A percentile compares a stretch with the other conserved stretches of the same genome.
phyloP scores from a whole-genome alignment of 92 coral and sea anemone genomes.

The Bergia puertoricense region DNA sequence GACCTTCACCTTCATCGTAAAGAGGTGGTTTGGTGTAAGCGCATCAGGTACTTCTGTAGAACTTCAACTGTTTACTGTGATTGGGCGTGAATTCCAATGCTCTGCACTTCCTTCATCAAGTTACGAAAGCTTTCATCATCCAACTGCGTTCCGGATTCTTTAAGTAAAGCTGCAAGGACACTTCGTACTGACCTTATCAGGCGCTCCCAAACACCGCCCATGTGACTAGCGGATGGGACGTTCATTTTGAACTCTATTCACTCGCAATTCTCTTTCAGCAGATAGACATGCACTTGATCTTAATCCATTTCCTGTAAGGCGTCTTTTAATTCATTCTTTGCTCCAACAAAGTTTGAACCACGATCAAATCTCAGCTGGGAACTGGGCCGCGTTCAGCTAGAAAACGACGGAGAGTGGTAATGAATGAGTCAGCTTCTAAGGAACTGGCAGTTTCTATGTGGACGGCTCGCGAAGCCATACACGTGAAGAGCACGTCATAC shows the following conservation, averaged over 20 bases:
- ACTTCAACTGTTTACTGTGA: constrained; percentile 26
- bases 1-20: constrained; percentile 48
- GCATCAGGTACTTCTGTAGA: constrained; percentile 41
- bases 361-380: constrained; percentile 49
- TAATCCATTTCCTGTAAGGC: constrained; percentile 45
- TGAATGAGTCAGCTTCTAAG: constrained; percentile 50
- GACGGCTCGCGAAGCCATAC: constrained; percentile 51
- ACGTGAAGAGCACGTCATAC: constrained; percentile 56
- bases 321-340: constrained; percentile 33
- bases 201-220: constrained; percentile 18
- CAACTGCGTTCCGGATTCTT: constrained; percentile 1
- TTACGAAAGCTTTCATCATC: not conserved
- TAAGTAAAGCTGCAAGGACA: not conserved
- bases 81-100: constrained; percentile 16
- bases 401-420: constrained; percentile 55
- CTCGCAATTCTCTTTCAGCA: constrained; percentile 48
- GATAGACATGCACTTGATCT: not conserved
- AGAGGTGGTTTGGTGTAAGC: no score
- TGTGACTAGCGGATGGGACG: not conserved
- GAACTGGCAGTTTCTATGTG: constrained; percentile 46
- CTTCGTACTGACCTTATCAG: no score
- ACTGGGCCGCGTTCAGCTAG: constrained; percentile 61
- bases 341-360: constrained; percentile 57
- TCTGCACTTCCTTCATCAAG: not conserved
- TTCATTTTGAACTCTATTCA: constrained; percentile 47